Conservation (phyloP, 2,797 vertebrate genomes). For the Sebastes elongatus region DNA sequence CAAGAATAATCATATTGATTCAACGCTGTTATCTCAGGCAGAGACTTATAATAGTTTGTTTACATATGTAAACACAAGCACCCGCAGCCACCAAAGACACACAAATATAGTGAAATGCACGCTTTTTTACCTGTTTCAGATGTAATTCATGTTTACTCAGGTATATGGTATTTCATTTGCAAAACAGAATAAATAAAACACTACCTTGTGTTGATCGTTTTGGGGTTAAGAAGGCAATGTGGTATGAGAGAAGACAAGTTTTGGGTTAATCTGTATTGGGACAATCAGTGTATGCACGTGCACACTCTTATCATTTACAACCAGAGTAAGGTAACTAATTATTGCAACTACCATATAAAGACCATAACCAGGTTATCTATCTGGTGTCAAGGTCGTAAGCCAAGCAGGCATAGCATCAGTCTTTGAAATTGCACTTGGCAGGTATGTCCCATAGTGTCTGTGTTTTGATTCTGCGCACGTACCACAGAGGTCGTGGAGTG, state of each 20-base stretch:
- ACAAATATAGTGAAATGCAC: neutral
- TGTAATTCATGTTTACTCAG: neutral
- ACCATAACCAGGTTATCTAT: constrained; percentile 11
- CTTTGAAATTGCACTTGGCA: constrained; percentile 28
- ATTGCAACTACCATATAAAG: constrained; percentile 4
- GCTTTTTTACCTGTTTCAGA: neutral
- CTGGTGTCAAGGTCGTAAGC: constrained; percentile 15
- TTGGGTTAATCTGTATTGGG: too few species aligned
- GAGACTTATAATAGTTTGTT: constrained; percentile 35
- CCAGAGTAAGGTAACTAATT: neutral
- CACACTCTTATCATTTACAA: constrained; percentile 4
- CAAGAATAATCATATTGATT: constrained; percentile 59
- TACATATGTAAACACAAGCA: constrained; percentile 38
- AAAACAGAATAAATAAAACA: neutral
- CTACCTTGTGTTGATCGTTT: neutral
- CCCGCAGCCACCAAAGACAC: neutral
- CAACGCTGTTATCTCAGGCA: constrained; percentile 24
- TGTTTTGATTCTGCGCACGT: constrained; percentile 18
- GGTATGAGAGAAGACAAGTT: neutral
- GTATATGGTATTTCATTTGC: neutral
- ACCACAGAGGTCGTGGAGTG: constrained; percentile 26
- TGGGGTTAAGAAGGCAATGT: neutral
- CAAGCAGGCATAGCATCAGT: neutral
- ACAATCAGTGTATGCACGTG: neutral
- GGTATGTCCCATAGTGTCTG: neutral